These are phyloP conservation scores for Cnemophilus loriae DNA, from an alignment of 2,113 vertebrate genomes.

Conservation along the genomic window DNA sequence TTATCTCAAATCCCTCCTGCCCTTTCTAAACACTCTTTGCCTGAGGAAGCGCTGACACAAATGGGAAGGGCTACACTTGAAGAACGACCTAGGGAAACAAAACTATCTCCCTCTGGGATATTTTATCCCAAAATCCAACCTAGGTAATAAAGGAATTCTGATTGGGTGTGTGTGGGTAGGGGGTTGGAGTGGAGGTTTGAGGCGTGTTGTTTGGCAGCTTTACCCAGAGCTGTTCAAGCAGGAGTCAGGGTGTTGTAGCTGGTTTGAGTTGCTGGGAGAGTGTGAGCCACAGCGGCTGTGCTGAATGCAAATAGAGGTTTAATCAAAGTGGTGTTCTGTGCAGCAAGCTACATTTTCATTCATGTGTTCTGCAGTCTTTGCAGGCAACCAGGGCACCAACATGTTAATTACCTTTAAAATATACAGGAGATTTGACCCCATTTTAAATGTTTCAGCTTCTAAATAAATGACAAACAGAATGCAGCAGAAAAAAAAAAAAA, in stretches of 20 bases:
- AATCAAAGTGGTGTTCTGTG: not conserved
- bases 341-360: not conserved
- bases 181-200: too few species aligned
- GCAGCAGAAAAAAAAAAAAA: not conserved
- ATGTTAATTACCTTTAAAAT: not conserved
- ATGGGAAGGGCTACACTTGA: not conserved
- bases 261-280: not conserved
- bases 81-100: not conserved
- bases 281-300: not conserved
- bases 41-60: not conserved
- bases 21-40: not conserved
- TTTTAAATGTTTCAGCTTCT: not conserved
- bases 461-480: not conserved
- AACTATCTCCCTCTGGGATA: not conserved
- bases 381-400: not conserved
- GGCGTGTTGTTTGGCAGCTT: not conserved
- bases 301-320: slow-evolving; percentile 3
- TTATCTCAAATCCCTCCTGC: not conserved
- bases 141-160: not conserved
- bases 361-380: not conserved
- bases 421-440: not conserved
- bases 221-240: not conserved
- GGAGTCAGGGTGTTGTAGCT: not conserved
- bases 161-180: not conserved
- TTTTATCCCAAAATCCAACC: not conserved